Conservation (phyloP, 2,888 invertebrate species). For the Labia minor region DNA sequence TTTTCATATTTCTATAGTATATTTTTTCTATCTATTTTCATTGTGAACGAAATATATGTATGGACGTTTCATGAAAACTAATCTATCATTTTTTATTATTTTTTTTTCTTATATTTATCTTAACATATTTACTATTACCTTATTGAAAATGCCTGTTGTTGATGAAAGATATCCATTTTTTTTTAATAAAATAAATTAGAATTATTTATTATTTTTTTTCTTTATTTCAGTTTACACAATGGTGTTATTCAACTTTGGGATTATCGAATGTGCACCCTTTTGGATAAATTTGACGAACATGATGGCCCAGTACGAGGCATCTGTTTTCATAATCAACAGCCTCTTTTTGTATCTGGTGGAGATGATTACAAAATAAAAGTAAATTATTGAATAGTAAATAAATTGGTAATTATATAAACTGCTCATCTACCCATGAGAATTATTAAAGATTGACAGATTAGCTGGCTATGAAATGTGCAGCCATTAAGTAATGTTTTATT, state of each 20-base stretch:
- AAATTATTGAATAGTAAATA: too few species aligned
- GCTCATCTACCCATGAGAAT: too few species aligned
- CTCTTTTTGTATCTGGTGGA: slow-evolving; percentile 96
- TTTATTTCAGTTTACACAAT: slow-evolving; percentile 73
- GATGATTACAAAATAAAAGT: slow-evolving; percentile 99
- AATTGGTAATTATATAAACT: too few species aligned
- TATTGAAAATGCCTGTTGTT: not conserved
- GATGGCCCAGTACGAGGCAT: slow-evolving; percentile 98
- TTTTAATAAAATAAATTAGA: not conserved
- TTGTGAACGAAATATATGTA: too few species aligned
- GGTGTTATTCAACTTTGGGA: slow-evolving; percentile 99
- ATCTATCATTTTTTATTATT: slow-evolving; percentile 16
- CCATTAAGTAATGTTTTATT: too few species aligned
- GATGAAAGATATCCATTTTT: not conserved
- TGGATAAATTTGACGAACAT: slow-evolving; percentile 99
- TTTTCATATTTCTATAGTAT: too few species aligned
- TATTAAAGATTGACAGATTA: too few species aligned
- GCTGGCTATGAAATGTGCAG: too few species aligned
- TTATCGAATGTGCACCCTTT: slow-evolving; percentile 96
- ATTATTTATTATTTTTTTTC: slow-evolving; percentile 21
- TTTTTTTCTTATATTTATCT: not conserved
- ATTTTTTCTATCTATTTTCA: too few species aligned
- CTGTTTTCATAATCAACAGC: slow-evolving; percentile 95
- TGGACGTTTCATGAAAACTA: slow-evolving; percentile 31
- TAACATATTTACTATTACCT: not conserved